Evolutionary conservation across 2,797 vertebrate species (phyloP).

Genomic region (Vultur gryphus): DNA sequence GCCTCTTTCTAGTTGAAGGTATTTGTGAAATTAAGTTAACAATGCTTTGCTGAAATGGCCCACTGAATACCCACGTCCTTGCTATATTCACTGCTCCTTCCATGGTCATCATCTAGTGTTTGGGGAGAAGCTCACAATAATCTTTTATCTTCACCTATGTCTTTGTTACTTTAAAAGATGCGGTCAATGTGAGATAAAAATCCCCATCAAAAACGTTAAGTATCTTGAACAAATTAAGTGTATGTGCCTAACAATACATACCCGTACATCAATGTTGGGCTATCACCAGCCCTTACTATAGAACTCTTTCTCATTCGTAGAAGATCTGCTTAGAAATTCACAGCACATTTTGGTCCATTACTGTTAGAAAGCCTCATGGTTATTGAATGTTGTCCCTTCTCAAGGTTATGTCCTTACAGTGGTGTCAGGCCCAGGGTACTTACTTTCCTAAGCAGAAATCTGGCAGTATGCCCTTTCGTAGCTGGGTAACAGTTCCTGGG

Average conservation of each 20-base stretch:
- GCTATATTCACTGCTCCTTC: background rate
- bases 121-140: background rate
- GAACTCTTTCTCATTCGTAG: background rate
- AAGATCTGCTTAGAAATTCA: background rate
- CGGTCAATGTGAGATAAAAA: background rate
- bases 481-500: background rate
- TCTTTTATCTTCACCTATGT: background rate
- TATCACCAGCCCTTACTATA: background rate
- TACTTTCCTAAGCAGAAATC: background rate
- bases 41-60: background rate
- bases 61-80: background rate
- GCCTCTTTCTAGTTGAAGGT: background rate
- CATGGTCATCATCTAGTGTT: accelerated
- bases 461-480: background rate
- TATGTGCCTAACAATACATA: background rate
- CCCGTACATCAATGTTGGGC: accelerated
- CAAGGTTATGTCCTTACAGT: background rate
- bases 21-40: background rate
- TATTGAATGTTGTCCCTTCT: background rate
- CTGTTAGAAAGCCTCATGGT: background rate
- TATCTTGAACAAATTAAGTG: background rate
- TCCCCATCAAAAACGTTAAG: background rate
- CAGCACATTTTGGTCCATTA: background rate
- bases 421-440: background rate
- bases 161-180: background rate